Percentiles rank a stretch among this genome's conserved stretches.
phyloP scores from a whole-genome alignment of 2,797 vertebrate genomes.

The Caiman crocodilus region DNA sequence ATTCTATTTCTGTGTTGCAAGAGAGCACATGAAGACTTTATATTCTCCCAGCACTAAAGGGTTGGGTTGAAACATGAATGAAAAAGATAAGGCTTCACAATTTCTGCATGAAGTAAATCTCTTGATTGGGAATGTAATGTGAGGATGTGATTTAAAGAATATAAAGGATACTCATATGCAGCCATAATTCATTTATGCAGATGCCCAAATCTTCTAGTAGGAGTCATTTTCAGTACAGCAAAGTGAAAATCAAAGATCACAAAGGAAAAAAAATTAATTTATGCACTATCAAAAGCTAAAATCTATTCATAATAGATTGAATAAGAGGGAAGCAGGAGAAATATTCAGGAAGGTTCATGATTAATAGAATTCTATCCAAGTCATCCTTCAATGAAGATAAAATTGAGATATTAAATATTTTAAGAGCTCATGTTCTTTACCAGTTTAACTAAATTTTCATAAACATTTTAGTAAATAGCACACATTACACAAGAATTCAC shows the following conservation, averaged over 20 bases:
- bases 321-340: neutral
- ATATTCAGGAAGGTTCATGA: conserved; percentile 7
- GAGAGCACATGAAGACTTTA: neutral
- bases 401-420: neutral
- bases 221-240: conserved; percentile 5
- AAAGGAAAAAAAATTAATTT: conserved; percentile 21
- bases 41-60: neutral
- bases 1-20: neutral
- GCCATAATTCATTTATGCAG: neutral
- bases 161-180: neutral
- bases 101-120: neutral
- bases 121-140: neutral
- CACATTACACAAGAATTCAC: neutral
- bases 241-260: conserved; percentile 27
- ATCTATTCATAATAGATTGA: neutral
- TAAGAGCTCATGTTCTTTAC: neutral
- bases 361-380: neutral
- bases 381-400: neutral
- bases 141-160: neutral
- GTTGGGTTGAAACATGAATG: neutral
- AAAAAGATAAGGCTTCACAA: neutral
- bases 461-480: too few relatives aligned
- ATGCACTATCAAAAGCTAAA: neutral
- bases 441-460: neutral
- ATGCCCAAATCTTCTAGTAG: neutral